Evolutionary conservation across 2,113 vertebrate species (phyloP).

Genomic region (Cryptomyrus ogoouensis): DNA sequence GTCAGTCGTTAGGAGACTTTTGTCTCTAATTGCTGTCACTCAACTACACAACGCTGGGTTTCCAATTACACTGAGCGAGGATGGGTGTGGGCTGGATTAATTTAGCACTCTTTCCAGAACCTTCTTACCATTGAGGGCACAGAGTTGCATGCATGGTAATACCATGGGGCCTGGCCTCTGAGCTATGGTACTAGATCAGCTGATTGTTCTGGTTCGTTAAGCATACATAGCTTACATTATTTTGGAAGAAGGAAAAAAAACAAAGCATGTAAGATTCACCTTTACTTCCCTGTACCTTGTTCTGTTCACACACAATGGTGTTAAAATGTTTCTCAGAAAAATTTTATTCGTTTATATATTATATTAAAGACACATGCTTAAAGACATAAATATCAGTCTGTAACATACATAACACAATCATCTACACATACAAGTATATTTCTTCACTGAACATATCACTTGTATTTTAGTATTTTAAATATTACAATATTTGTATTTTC

Average conservation of each 20-base stretch:
- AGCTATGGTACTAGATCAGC: not conserved
- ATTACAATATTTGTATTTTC: not conserved
- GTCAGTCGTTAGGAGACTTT: constrained; percentile 13
- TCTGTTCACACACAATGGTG: not conserved
- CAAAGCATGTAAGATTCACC: not conserved
- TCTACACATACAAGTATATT: not conserved
- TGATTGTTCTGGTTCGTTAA: not conserved
- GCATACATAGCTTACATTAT: not conserved
- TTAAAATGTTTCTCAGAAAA: not conserved
- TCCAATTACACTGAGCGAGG: constrained; percentile 15
- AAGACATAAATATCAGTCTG: not conserved
- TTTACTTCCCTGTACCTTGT: not conserved
- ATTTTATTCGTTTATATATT: not conserved
- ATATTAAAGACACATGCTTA: not conserved
- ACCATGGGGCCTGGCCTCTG: not conserved
- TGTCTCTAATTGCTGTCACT: constrained; percentile 22
- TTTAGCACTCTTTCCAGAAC: constrained; percentile 9
- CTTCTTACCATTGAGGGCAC: not conserved
- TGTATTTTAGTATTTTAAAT: not conserved
- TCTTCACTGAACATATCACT: not conserved
- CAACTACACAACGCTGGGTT: not conserved
- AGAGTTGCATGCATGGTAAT: constrained; percentile 1
- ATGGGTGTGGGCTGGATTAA: constrained; percentile 10
- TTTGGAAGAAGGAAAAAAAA: not conserved
- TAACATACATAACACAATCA: not conserved